Base-by-base conservation (phyloP, 2,888 invertebrate genomes). In the Rhagonycha fulva region DNA sequence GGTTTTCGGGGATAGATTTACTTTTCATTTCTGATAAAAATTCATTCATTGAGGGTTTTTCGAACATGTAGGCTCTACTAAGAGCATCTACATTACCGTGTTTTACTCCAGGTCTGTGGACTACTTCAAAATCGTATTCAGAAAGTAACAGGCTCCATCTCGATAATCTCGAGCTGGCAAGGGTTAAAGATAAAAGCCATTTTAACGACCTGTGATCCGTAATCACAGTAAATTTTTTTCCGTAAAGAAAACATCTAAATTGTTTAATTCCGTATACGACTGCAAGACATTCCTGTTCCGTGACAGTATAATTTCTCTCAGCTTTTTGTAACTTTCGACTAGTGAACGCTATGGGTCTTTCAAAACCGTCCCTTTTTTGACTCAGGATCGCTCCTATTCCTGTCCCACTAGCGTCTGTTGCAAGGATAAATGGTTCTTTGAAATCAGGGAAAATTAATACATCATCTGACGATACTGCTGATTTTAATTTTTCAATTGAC, bases 341-440 rank as follows among this genome's bases (percentile, higher is more conserved):
- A 4, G 12, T 69, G 9, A n/a, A 30, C 62, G n/a, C 9, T 63
- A 24, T 12, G 3, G n/a, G 30, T 79, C 74, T 12, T 67, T 60
- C 66, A 63, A 3, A 4, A 3, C 66, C 76, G 74, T 67, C 70
- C 12, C 12, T 24, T 10, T 63, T 26, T 26, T 26, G 26, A 26
- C 61, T 66, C 14, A 76, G 11, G 26, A 72, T 70, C 11, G 67
- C 32, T 14, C 68, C 26, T 4, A 19, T 70, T 72, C 76, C 75
- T 12, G 72, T 71, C 3, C 26, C 81, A 19, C 82, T 82, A 0
- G 86, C 87, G 74, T 87, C 87, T 0, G 86, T 85, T 0, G 82
- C 81, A 12, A 85, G 60, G 23, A 80, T 74, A 71, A 85, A 86
- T 9, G 78, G 70, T 80, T 82, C 79, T 75, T 62, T 70, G 77